phyloP scores from a whole-genome alignment of 2,797 vertebrate species.

The Siniperca scherzeri region DNA sequence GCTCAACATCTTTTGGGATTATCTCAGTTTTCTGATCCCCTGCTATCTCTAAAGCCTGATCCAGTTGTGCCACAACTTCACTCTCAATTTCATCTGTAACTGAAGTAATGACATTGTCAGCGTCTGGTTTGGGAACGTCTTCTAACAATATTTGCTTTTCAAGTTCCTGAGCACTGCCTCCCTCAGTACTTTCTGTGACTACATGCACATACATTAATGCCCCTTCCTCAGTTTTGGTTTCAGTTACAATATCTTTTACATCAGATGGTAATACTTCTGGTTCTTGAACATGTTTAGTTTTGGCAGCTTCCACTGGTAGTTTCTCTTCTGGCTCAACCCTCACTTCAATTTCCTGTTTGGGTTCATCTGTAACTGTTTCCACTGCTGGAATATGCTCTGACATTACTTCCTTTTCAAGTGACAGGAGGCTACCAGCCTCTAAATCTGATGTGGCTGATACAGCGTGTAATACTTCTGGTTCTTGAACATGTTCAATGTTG shows the following conservation, averaged over 20 bases:
- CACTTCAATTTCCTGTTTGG: conserved; percentile 11
- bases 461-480: conserved; percentile 16
- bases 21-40: conserved; percentile 28
- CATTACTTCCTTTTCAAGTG: conserved; percentile 39
- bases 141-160: conserved; percentile 9
- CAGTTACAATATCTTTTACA: conserved; percentile 11
- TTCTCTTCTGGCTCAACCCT: conserved; percentile 1
- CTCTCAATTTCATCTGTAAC: conserved; percentile 39
- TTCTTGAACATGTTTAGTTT: conserved; percentile 13
- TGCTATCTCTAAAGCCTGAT: conserved; percentile 24
- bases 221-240: conserved; percentile 28
- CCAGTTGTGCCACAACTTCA: conserved; percentile 18
- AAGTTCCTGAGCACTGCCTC: conserved; percentile 29
- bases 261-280: conserved; percentile 26
- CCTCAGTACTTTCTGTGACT: conserved; percentile 33
- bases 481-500: conserved; percentile 5
- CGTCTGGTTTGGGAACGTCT: conserved; percentile 24
- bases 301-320: background rate
- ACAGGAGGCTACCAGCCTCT: background rate
- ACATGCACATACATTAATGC: conserved; percentile 24
- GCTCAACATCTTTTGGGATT: conserved; percentile 17
- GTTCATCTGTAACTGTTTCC: conserved; percentile 46
- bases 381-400: background rate
- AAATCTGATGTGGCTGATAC: conserved; percentile 16
- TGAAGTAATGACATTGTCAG: conserved; percentile 6